Evolutionary conservation across 1,140 invertebrate genomes (phyloP).

Genomic region (Homalodisca vitripennis): DNA sequence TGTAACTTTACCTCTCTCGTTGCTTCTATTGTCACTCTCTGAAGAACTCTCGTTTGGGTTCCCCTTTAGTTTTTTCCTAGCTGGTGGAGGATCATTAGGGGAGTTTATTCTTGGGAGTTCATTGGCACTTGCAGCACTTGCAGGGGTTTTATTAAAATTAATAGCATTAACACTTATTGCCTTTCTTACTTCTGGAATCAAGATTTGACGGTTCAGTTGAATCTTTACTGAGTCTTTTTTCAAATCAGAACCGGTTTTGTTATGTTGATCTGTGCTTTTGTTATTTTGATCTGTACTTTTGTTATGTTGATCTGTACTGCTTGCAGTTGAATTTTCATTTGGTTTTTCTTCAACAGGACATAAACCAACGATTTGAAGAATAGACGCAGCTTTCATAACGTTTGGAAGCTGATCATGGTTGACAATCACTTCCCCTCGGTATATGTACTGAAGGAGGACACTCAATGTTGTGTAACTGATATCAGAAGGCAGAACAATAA

Average conservation of each 20-base stretch:
- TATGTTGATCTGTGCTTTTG: no score
- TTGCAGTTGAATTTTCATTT: constrained; percentile 47
- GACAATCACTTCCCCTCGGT: constrained; percentile 80
- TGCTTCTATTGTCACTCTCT: constrained; percentile 38
- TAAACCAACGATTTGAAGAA: constrained; percentile 61
- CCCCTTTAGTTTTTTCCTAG: constrained; percentile 41
- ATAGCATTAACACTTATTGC: constrained; percentile 48
- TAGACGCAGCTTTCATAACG: constrained; percentile 74
- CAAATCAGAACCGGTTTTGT: neutral
- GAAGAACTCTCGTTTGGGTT: neutral
- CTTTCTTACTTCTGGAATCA: constrained; percentile 13
- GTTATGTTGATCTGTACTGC: no score
- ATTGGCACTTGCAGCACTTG: neutral
- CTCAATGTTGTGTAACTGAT: constrained; percentile 74
- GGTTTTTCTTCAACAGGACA: constrained; percentile 43
- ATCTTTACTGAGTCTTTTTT: neutral
- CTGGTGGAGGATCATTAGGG: constrained; percentile 35
- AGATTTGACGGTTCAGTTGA: neutral
- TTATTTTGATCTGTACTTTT: no score
- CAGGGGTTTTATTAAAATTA: constrained; percentile 43
- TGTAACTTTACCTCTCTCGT: constrained; percentile 40
- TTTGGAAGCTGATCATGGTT: constrained; percentile 78
- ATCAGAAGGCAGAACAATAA: constrained; percentile 77
- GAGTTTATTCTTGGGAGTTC: constrained; percentile 39
- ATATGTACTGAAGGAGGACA: constrained; percentile 84